phyloP scores from a whole-genome alignment of 1,140 invertebrate genomes.

The Caerostris extrusa region DNA sequence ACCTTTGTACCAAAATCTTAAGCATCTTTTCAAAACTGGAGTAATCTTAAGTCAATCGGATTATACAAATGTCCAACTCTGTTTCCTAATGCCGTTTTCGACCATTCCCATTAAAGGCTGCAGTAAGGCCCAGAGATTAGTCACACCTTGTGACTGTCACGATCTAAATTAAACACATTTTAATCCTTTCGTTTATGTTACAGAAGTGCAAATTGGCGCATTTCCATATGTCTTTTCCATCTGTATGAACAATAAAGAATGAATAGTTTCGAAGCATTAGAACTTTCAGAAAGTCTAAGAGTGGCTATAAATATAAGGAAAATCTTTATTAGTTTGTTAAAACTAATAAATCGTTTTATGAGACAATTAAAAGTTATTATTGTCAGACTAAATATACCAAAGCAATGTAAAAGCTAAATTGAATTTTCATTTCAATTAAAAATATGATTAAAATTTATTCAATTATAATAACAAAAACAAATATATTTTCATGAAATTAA shows the following conservation, averaged over 20 bases:
- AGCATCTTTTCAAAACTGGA: neutral
- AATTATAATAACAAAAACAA: too few relatives aligned
- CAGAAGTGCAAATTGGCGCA: neutral
- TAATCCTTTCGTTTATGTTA: neutral
- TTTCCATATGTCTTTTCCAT: neutral
- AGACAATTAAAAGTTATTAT: too few relatives aligned
- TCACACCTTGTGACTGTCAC: neutral
- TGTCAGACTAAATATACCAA: too few relatives aligned
- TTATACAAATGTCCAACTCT: neutral
- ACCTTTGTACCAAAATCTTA: too few relatives aligned
- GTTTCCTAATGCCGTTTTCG: neutral
- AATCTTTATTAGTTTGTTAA: too few relatives aligned
- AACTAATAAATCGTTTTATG: too few relatives aligned
- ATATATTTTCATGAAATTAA: too few relatives aligned
- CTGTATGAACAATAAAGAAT: neutral
- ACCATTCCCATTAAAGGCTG: neutral
- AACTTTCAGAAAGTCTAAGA: constrained; percentile 30
- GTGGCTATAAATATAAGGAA: too few relatives aligned
- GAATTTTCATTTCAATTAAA: too few relatives aligned
- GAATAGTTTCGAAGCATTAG: neutral
- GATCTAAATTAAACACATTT: constrained; percentile 6
- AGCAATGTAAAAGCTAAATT: too few relatives aligned
- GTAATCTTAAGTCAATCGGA: neutral
- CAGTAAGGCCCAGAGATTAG: neutral
- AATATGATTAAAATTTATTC: too few relatives aligned